Evolutionary conservation across 2,888 invertebrate genomes (phyloP).

Genomic region (Escarpia spicata): DNA sequence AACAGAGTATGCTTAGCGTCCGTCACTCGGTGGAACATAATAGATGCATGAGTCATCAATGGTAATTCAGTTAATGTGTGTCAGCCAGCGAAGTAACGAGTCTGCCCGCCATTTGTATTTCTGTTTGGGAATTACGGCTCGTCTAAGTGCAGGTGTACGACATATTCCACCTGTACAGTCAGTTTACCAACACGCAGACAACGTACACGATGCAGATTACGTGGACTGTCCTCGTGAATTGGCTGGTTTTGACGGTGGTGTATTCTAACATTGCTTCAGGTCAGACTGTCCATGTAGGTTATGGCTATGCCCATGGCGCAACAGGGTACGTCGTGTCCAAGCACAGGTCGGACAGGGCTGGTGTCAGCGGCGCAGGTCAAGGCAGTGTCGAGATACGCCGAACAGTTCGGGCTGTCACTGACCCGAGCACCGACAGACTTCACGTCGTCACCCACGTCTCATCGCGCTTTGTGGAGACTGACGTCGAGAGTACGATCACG

Average conservation of each 20-base stretch:
- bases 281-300: neutral
- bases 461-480: conserved; percentile 63
- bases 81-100: too few species aligned
- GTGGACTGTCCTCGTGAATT: neutral
- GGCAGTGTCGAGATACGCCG: neutral
- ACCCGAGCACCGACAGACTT: conserved; percentile 18
- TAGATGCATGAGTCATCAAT: too few species aligned
- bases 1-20: too few species aligned
- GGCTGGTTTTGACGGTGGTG: neutral
- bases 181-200: neutral
- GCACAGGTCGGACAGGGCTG: neutral
- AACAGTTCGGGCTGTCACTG: neutral
- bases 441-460: conserved; percentile 16
- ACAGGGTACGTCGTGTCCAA: neutral
- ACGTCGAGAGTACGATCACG: conserved; percentile 73
- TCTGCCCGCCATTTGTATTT: neutral
- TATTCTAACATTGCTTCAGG: neutral
- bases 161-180: neutral
- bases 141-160: neutral
- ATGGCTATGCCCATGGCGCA: neutral
- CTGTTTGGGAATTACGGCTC: neutral
- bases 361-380: neutral
- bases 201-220: neutral
- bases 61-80: too few species aligned
- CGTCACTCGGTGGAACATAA: too few species aligned